Conservation (phyloP, 2,797 vertebrate genomes). For the Notolepis coatsorum region DNA sequence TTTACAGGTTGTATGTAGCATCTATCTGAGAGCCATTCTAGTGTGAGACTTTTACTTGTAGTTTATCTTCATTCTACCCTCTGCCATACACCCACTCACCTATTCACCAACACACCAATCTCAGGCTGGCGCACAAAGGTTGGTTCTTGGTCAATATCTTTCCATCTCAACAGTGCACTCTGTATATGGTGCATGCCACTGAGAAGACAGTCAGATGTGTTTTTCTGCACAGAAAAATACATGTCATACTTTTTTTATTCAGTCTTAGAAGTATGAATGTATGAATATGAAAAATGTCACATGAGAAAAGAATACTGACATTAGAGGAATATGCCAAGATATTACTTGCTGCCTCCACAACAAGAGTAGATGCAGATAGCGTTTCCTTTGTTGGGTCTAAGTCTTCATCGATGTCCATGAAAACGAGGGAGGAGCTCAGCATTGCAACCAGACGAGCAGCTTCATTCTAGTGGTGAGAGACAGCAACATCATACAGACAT, state of each 20-base stretch:
- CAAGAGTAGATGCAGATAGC: slow-evolving; percentile 54
- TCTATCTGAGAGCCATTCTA: too few species aligned
- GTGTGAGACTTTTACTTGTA: too few species aligned
- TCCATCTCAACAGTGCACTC: slow-evolving; percentile 78
- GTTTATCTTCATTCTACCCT: too few species aligned
- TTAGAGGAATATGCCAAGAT: slow-evolving; percentile 76
- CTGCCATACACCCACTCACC: too few species aligned
- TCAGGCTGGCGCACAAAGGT: slow-evolving; percentile 67
- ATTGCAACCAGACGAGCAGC: slow-evolving; percentile 73
- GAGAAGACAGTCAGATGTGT: slow-evolving; percentile 73
- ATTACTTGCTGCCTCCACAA: slow-evolving; percentile 82
- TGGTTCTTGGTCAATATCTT: slow-evolving; percentile 65
- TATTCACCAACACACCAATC: slow-evolving; percentile 83
- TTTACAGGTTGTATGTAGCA: too few species aligned
- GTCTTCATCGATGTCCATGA: slow-evolving; percentile 33
- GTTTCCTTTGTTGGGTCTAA: slow-evolving; percentile 51
- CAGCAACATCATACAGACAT: not conserved
- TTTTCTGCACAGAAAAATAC: slow-evolving; percentile 52
- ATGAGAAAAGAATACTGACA: slow-evolving; percentile 45
- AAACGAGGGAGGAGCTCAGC: slow-evolving; percentile 80
- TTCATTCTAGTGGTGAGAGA: slow-evolving; percentile 68
- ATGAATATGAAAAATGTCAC: not conserved
- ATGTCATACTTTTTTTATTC: not conserved
- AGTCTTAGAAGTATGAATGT: too few species aligned
- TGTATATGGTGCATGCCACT: slow-evolving; percentile 77